Percentiles rank a stretch among this genome's conserved stretches.
These are phyloP conservation scores for Merluccius polli DNA, from an alignment of 2,797 vertebrate genomes.

Conservation along the genomic window DNA sequence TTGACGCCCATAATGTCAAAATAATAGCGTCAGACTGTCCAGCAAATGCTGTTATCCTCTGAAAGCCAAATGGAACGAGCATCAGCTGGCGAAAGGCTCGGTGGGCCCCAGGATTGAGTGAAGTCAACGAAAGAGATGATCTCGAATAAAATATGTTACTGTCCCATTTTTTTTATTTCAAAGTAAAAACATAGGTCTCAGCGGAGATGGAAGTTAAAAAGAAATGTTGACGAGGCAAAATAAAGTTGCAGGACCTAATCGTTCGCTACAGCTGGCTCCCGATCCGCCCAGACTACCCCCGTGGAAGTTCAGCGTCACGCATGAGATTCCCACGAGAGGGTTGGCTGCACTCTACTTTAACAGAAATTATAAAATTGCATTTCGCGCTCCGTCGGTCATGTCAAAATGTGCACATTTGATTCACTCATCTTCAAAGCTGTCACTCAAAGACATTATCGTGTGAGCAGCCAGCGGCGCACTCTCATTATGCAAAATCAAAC, in stretches of 20 bases:
- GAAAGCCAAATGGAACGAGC: not conserved
- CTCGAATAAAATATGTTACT: not conserved
- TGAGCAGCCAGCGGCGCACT: slow-evolving; percentile 54
- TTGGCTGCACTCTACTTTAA: not conserved
- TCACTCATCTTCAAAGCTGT: slow-evolving; percentile 54
- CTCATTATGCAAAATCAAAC: slow-evolving; percentile 73
- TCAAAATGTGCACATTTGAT: slow-evolving; percentile 43
- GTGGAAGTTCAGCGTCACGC: too few relatives aligned
- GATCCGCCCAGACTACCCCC: not conserved
- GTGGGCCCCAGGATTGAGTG: not conserved
- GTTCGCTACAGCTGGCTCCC: not conserved
- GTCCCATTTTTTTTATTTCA: not conserved
- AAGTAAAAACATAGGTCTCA: not conserved
- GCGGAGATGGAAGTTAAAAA: not conserved
- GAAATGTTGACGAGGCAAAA: not conserved
- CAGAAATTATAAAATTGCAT: slow-evolving; percentile 22
- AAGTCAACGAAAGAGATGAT: not conserved
- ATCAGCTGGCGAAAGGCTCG: not conserved
- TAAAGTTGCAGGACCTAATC: not conserved
- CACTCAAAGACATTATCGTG: slow-evolving; percentile 60
- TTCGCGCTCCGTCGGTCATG: slow-evolving; percentile 29
- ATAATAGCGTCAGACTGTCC: not conserved
- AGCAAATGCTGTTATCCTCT: not conserved
- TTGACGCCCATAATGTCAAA: not conserved
- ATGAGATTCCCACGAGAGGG: not conserved